Percentiles rank a stretch among this genome's conserved stretches.
phyloP scores from a whole-genome alignment of 2,888 invertebrate species.

The Arrhopalites spinosus region DNA sequence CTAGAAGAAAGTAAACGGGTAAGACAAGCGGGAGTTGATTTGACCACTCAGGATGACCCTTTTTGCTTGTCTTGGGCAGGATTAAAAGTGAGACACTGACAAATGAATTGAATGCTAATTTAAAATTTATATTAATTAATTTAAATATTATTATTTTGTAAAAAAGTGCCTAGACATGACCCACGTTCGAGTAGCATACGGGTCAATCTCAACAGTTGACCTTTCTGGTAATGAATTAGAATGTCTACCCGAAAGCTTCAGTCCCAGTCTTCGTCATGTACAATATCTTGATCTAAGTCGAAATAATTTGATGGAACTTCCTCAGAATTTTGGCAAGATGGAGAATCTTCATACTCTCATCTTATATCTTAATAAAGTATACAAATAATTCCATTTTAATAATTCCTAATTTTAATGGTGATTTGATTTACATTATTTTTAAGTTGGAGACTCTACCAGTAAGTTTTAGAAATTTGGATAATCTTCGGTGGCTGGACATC shows the following conservation, averaged over 20 bases:
- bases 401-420: neutral
- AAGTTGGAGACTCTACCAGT: slow-evolving; percentile 24
- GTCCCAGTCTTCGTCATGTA: neutral
- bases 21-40: neutral
- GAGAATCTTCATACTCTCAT: slow-evolving; percentile 28
- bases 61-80: neutral
- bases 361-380: slow-evolving; percentile 22
- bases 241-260: slow-evolving; percentile 13
- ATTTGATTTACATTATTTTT: neutral
- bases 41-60: neutral
- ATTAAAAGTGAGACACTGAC: neutral
- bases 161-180: slow-evolving; percentile 17
- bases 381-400: neutral
- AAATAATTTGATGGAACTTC: slow-evolving; percentile 6
- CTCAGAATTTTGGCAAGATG: slow-evolving; percentile 20
- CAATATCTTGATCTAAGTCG: slow-evolving; percentile 24
- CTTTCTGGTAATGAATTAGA: slow-evolving; percentile 21
- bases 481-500: slow-evolving; percentile 27
- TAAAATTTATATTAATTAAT: too few species aligned
- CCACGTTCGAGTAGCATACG: slow-evolving; percentile 26
- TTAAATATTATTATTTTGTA: too few species aligned
- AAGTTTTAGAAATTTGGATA: slow-evolving; percentile 16
- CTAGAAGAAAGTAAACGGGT: neutral
- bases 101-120: too few species aligned
- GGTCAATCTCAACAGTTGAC: slow-evolving; percentile 9